A percentile compares a stretch with the other conserved stretches of the same genome.
These are phyloP conservation scores for Vanessa cardui DNA, from an alignment of 2,888 invertebrate genomes.

Conservation along the genomic window DNA sequence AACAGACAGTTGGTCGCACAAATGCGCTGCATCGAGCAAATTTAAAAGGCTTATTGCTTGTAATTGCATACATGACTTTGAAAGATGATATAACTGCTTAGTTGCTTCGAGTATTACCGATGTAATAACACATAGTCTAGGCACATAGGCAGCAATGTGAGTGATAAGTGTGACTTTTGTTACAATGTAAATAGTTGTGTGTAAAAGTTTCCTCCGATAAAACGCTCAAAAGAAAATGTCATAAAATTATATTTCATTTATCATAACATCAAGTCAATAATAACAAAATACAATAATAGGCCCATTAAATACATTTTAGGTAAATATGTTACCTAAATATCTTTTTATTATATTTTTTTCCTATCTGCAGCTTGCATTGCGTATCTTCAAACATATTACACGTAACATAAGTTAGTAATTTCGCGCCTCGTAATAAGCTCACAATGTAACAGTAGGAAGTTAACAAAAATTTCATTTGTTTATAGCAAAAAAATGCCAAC, in stretches of 20 bases:
- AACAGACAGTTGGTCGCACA: slow-evolving; percentile 12
- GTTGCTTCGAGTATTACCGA: slow-evolving; percentile 20
- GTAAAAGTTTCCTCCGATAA: not conserved
- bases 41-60: slow-evolving; percentile 34
- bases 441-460: slow-evolving; percentile 31
- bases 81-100: slow-evolving; percentile 35
- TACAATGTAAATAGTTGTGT: not conserved
- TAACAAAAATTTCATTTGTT: slow-evolving; percentile 32
- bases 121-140: not conserved
- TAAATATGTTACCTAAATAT: not conserved
- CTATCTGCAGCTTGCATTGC: not conserved
- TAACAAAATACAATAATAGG: too few species aligned
- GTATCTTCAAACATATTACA: slow-evolving; percentile 24
- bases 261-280: too few species aligned
- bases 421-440: slow-evolving; percentile 31
- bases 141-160: not conserved
- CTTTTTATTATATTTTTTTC: not conserved
- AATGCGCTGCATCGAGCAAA: slow-evolving; percentile 19
- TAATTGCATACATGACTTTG: slow-evolving; percentile 40
- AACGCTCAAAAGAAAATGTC: not conserved
- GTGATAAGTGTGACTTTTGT: slow-evolving; percentile 14
- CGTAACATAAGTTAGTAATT: slow-evolving; percentile 26
- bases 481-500: slow-evolving; percentile 27
- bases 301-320: not conserved
- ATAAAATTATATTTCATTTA: too few species aligned